Percentiles rank a stretch among this genome's conserved stretches.
These are phyloP conservation scores for Halictus rubicundus DNA, from an alignment of 1,140 invertebrate species.

Conservation along the genomic window DNA sequence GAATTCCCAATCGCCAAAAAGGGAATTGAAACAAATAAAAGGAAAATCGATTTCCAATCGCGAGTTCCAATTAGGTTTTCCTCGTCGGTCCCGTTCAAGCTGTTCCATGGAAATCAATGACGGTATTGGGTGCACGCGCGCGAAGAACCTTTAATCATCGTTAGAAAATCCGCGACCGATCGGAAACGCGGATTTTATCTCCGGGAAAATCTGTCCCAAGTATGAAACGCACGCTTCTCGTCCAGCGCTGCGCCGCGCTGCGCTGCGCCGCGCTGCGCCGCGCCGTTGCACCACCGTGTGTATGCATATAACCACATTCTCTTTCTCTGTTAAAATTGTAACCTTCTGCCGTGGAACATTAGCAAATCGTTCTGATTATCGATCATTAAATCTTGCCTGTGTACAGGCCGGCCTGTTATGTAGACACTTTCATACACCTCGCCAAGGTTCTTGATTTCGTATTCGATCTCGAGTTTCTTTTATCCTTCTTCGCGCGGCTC, in stretches of 20 bases:
- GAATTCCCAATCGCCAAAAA: background rate
- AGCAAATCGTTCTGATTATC: conserved; percentile 52
- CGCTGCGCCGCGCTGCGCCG: too few species aligned
- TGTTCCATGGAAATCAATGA: conserved; percentile 28
- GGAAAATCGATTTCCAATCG: background rate
- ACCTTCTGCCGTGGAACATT: conserved; percentile 43
- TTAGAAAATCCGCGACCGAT: conserved; percentile 19
- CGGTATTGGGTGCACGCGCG: background rate
- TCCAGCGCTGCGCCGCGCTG: background rate
- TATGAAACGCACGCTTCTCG: background rate
- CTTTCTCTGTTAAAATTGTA: conserved; percentile 40
- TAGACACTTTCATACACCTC: conserved; percentile 32
- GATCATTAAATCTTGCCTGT: conserved; percentile 48
- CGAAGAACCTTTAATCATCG: conserved; percentile 28
- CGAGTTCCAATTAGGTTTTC: conserved; percentile 14
- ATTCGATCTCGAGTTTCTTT: conserved; percentile 31
- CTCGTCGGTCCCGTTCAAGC: background rate
- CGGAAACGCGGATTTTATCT: conserved; percentile 16
- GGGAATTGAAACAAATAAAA: background rate
- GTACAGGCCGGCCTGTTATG: conserved; percentile 13
- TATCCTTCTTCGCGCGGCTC: background rate
- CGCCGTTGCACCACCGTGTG: background rate
- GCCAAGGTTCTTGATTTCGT: conserved; percentile 44
- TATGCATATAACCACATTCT: conserved; percentile 16
- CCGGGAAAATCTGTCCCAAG: background rate